A percentile compares a stretch with the other conserved stretches of the same genome.
phyloP scores from a whole-genome alignment of 1,140 invertebrate species.

The Euglossa dilemma region DNA sequence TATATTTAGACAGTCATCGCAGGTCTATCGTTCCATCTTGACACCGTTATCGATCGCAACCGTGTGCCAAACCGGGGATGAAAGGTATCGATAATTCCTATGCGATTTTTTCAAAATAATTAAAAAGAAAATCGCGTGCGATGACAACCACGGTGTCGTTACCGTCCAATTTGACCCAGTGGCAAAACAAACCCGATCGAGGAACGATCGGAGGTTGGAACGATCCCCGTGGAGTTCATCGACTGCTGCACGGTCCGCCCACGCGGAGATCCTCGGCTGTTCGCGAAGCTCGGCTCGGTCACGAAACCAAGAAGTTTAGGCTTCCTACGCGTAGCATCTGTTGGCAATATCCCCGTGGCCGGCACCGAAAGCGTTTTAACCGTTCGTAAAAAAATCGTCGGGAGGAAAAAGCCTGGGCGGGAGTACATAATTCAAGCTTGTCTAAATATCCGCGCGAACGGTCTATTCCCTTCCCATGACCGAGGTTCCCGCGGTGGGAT shows the following conservation, averaged over 20 bases:
- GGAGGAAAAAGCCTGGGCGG: not conserved
- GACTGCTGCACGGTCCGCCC: not conserved
- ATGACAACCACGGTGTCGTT: too few relatives aligned
- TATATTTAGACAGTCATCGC: too few relatives aligned
- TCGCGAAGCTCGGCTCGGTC: too few relatives aligned
- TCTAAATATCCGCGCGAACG: constrained; percentile 23
- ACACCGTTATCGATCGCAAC: too few relatives aligned
- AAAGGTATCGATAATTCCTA: too few relatives aligned
- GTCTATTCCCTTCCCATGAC: not conserved
- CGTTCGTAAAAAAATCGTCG: constrained; percentile 7
- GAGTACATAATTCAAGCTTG: constrained; percentile 43
- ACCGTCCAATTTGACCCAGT: not conserved
- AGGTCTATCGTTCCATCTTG: too few relatives aligned
- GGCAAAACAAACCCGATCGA: not conserved
- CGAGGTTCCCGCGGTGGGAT: not conserved
- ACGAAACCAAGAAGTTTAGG: constrained; percentile 3
- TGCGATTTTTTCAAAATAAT: too few relatives aligned
- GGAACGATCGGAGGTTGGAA: too few relatives aligned
- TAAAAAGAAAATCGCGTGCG: too few relatives aligned
- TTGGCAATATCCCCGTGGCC: constrained; percentile 26
- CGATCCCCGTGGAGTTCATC: not conserved
- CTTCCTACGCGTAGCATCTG: constrained; percentile 49
- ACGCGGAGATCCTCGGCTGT: constrained; percentile 6
- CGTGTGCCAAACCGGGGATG: too few relatives aligned
- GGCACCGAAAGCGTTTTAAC: constrained; percentile 31